Percentiles rank a stretch among this genome's conserved stretches.
These are phyloP conservation scores for Lindbergichthys nudifrons DNA, from an alignment of 2,797 vertebrate species.

Conservation along the genomic window DNA sequence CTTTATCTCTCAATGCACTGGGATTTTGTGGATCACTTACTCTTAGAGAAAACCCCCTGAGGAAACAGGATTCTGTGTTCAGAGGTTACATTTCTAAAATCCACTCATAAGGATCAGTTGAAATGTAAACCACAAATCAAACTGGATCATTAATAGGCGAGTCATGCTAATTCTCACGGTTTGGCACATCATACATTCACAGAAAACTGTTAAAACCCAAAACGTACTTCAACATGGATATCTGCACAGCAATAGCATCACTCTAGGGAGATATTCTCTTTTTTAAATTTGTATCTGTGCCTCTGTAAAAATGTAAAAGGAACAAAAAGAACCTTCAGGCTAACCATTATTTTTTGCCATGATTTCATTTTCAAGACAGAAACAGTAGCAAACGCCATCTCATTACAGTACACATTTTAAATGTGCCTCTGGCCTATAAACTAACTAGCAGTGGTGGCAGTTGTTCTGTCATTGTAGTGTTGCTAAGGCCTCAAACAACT, in stretches of 20 bases:
- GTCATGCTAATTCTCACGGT: conserved; percentile 40
- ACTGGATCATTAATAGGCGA: conserved; percentile 52
- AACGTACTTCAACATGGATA: conserved; percentile 21
- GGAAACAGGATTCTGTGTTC: conserved; percentile 55
- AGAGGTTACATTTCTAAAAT: conserved; percentile 66
- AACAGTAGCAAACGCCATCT: conserved; percentile 52
- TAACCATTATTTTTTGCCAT: conserved; percentile 53
- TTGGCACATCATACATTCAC: conserved; percentile 23
- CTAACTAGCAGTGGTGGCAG: conserved; percentile 28
- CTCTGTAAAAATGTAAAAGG: conserved; percentile 34
- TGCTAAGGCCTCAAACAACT: conserved; percentile 5
- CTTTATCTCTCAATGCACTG: conserved; percentile 67
- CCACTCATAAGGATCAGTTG: conserved; percentile 46
- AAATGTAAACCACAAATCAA: conserved; percentile 57
- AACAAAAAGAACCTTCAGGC: conserved; percentile 49
- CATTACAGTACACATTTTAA: conserved; percentile 49
- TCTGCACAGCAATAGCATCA: conserved; percentile 27
- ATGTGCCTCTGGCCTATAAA: conserved; percentile 41
- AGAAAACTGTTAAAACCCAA: conserved; percentile 5
- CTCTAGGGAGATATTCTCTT: conserved; percentile 39
- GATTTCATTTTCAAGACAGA: conserved; percentile 62
- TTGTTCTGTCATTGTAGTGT: conserved; percentile 16
- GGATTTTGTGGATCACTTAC: conserved; percentile 75
- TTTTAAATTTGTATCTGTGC: conserved; percentile 42
- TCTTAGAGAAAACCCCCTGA: conserved; percentile 55